A percentile compares a stretch with the other conserved stretches of the same genome.
These are phyloP conservation scores for Stenurella melanura DNA, from an alignment of 2,888 invertebrate genomes.

Conservation along the genomic window DNA sequence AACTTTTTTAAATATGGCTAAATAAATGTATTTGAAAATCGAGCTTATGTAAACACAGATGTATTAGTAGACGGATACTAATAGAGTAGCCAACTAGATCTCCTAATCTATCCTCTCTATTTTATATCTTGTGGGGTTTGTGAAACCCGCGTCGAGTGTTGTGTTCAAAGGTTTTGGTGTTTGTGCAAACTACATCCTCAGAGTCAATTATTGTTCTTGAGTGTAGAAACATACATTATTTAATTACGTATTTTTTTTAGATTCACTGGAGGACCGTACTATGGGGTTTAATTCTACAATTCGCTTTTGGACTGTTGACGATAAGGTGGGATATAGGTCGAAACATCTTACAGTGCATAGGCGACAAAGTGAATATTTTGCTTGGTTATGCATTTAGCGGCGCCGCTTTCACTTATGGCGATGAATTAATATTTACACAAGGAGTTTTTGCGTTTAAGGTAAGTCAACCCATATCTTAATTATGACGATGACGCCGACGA, in stretches of 20 bases:
- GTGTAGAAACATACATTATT: conserved; percentile 42
- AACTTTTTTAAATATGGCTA: too few species aligned
- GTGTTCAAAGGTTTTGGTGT: too few species aligned
- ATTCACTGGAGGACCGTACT: conserved; percentile 88
- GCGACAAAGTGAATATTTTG: conserved; percentile 82
- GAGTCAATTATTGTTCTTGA: conserved; percentile 34
- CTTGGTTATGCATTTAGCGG: conserved; percentile 87
- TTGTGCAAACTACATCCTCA: too few species aligned
- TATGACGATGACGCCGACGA: too few species aligned
- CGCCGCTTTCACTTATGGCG: conserved; percentile 89
- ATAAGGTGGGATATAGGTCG: conserved; percentile 90
- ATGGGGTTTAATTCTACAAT: conserved; percentile 88
- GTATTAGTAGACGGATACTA: too few species aligned
- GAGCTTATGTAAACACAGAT: too few species aligned
- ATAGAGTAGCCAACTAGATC: too few species aligned
- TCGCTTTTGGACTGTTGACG: conserved; percentile 88
- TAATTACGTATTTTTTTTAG: conserved; percentile 65
- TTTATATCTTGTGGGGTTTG: too few species aligned
- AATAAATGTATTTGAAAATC: too few species aligned
- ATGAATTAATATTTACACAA: conserved; percentile 76
- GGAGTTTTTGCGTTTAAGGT: conserved; percentile 91
- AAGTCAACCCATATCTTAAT: conserved; percentile 61
- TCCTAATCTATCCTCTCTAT: too few species aligned
- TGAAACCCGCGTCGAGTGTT: too few species aligned
- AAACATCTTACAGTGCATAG: conserved; percentile 80